Evolutionary conservation across 1,140 invertebrate species (phyloP).

Genomic region (Magallana gigas): DNA sequence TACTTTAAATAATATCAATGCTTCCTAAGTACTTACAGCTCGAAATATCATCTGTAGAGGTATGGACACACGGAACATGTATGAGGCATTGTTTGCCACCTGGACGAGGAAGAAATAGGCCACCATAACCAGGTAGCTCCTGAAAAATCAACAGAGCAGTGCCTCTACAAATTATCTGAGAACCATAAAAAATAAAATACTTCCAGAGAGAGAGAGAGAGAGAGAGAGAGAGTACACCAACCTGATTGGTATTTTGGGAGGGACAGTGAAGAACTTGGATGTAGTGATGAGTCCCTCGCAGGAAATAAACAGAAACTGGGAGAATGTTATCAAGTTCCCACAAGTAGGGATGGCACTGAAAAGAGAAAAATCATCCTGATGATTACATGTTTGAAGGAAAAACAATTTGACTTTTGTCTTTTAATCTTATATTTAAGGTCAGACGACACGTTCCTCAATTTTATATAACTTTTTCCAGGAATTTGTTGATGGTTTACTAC

Average conservation of each 20-base stretch:
- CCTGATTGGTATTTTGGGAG: conserved; percentile 82
- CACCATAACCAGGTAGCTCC: conserved; percentile 91
- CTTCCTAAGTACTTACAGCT: conserved; percentile 85
- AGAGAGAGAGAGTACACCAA: not conserved
- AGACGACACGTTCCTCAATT: too few species aligned
- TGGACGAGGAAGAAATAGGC: conserved; percentile 94
- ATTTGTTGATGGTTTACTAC: too few species aligned
- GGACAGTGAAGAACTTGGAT: conserved; percentile 89
- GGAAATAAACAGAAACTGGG: conserved; percentile 95
- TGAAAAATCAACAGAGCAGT: conserved; percentile 78
- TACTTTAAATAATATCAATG: too few species aligned
- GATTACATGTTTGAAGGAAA: too few species aligned
- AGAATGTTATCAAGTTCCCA: conserved; percentile 96
- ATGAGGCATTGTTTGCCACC: conserved; percentile 97
- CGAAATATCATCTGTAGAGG: conserved; percentile 99
- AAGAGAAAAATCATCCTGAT: conserved; percentile 67
- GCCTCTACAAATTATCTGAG: too few species aligned
- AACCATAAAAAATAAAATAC: too few species aligned
- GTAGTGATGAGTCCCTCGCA: conserved; percentile 94
- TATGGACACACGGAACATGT: conserved; percentile 98
- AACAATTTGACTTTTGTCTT: too few species aligned
- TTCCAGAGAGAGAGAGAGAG: not conserved
- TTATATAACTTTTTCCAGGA: too few species aligned
- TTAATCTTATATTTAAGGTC: too few species aligned
- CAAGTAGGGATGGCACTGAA: conserved; percentile 92